These are phyloP conservation scores for Oligia fasciuncula DNA, from an alignment of 2,888 invertebrate genomes.

Conservation along the genomic window DNA sequence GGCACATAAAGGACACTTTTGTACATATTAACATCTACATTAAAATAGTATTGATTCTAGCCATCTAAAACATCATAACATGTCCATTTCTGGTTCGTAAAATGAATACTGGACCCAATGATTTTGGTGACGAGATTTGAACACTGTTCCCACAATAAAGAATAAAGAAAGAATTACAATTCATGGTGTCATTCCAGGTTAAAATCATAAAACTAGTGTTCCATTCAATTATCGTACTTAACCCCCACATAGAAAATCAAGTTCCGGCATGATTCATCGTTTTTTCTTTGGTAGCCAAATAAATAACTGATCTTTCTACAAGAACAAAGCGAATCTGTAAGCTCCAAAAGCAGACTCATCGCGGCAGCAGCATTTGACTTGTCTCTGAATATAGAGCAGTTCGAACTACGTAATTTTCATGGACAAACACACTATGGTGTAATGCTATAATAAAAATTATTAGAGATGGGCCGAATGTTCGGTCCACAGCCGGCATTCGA, in stretches of 20 bases:
- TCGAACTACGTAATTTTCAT: slow-evolving; percentile 35
- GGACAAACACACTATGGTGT: slow-evolving; percentile 40
- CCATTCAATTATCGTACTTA: neutral
- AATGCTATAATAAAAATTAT: slow-evolving; percentile 24
- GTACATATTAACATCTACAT: neutral
- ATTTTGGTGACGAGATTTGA: neutral
- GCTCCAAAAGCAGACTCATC: slow-evolving; percentile 49
- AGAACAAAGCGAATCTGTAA: slow-evolving; percentile 27
- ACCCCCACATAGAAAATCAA: neutral
- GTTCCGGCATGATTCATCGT: neutral
- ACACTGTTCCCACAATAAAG: neutral
- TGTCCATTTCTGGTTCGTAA: neutral
- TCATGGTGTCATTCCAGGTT: neutral
- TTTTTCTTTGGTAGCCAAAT: slow-evolving; percentile 5
- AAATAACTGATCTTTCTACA: slow-evolving; percentile 9
- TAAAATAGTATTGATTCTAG: neutral
- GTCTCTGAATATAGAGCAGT: slow-evolving; percentile 3
- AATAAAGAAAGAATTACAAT: slow-evolving; percentile 8
- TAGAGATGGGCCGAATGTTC: slow-evolving; percentile 52
- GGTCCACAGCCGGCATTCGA: neutral
- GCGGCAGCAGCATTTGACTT: slow-evolving; percentile 44
- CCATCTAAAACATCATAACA: neutral
- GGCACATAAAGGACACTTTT: neutral
- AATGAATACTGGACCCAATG: neutral
- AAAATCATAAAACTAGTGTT: neutral